Conservation (phyloP, 2,888 invertebrate genomes). For the Oasisia sp. region DNA sequence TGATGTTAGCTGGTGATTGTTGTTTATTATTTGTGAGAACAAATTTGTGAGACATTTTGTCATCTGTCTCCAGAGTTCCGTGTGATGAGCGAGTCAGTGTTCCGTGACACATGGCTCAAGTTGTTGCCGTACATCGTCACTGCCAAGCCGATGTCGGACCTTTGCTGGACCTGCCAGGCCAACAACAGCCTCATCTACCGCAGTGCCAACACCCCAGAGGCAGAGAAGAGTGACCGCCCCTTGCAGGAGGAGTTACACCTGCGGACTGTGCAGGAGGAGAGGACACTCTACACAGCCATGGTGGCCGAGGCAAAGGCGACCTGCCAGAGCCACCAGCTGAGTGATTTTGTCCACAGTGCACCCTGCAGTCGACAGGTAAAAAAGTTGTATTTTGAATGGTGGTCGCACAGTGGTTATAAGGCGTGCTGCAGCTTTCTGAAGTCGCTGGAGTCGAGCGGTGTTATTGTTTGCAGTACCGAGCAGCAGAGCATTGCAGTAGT, state of each 20-base stretch:
- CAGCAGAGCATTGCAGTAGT: too few relatives aligned
- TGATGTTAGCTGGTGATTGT: too few relatives aligned
- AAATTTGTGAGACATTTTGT: too few relatives aligned
- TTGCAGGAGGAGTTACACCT: neutral
- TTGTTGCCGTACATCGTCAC: neutral
- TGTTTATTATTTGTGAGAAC: too few relatives aligned
- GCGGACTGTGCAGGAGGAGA: too few relatives aligned
- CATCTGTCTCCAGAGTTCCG: neutral
- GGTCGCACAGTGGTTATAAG: too few relatives aligned
- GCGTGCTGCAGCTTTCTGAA: too few relatives aligned
- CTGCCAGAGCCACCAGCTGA: neutral
- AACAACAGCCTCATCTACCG: too few relatives aligned
- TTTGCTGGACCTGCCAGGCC: conserved; percentile 27
- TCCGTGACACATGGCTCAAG: conserved; percentile 17
- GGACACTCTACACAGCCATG: too few relatives aligned
- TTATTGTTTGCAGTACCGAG: too few relatives aligned
- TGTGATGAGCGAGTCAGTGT: neutral
- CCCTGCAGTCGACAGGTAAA: conserved; percentile 23
- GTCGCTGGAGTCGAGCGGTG: too few relatives aligned
- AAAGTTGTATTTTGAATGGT: neutral
- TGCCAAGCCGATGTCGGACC: neutral
- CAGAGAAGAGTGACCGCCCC: neutral
- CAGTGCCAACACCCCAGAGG: too few relatives aligned
- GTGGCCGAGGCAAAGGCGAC: neutral
- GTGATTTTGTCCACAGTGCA: neutral